Evolutionary conservation across 92 coral and sea anemone genomes (phyloP), one percentile per base, ranked within the genome.

Genomic region (Porites evermanni): DNA sequence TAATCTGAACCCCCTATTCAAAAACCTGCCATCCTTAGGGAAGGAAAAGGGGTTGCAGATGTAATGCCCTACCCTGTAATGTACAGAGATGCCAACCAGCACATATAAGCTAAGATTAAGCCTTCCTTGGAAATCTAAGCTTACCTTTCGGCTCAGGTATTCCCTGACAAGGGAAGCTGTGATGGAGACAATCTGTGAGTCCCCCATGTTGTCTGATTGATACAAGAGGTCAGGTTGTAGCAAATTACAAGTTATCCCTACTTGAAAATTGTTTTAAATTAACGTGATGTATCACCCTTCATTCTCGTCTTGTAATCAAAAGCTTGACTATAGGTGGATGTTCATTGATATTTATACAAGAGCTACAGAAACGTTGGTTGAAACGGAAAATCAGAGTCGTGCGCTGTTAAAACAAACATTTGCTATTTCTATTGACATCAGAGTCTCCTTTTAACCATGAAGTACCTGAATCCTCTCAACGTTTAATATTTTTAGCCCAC

Each of bases 141-240:
- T 58, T 64, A 96, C 99, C 98, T 96, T 96, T 94, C 99, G 84
- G 70, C 98, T 94, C 8, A 96, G 89, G 72, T 94, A 96, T 87
- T 96, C 99, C 16, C 99, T 84, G 9, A 96, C 99, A 56, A 96
- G 95, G 63, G 99, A 96, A 59, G 99, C 94, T 53, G 99, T 90
- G 26, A 96, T 24, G 8, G 99, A 88, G 53, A 89, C 94, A 4
- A 91, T 44, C 52, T 9, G 58, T 76, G 87, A 26, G 92, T 92
- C 92, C 2, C 93, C 85, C 98, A 96, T 96, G 51, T 79, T 12
- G 5, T 26, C 51, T 6, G 13, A 54, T 3, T 8, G 17, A 0
- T 64, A 29, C 24, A 17, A 24, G 65, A 14, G 21, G 67, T 18
- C 51, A 16, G 3, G 52, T 76, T n/a, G 58, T 12, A 6, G 18